Evolutionary conservation across 2,113 vertebrate genomes (phyloP).

Genomic region (Procavia capensis): DNA sequence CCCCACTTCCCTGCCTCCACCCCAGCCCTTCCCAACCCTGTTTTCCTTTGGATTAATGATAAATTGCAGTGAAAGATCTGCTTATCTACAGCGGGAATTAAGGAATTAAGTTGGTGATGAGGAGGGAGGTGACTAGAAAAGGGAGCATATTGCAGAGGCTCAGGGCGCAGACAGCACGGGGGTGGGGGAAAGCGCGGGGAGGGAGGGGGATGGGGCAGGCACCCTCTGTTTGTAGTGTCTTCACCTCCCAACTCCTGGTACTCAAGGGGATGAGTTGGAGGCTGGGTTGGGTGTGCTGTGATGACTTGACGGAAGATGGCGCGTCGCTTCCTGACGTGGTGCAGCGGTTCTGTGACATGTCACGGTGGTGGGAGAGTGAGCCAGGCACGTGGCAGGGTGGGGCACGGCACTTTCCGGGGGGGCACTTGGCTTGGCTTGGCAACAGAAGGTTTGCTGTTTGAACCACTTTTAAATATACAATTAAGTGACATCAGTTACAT

Average conservation of each 20-base stretch:
- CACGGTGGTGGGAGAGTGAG: neutral
- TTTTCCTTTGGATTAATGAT: constrained; percentile 67
- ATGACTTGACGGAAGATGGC: neutral
- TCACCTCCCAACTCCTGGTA: neutral
- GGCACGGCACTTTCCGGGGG: fast-evolving
- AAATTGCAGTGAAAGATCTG: constrained; percentile 58
- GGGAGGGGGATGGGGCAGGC: neutral
- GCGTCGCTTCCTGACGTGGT: neutral
- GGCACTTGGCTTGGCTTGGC: no score
- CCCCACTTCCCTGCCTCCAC: neutral
- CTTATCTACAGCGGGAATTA: constrained; percentile 72
- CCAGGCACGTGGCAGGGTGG: neutral
- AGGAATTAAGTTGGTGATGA: constrained; percentile 63
- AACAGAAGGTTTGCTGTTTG: neutral
- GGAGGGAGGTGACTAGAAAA: neutral
- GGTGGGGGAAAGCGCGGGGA: neutral
- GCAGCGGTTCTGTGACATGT: neutral
- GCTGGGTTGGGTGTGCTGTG: neutral
- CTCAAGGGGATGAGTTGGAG: neutral
- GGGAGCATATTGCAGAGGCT: neutral
- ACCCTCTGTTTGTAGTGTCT: neutral
- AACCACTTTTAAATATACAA: neutral
- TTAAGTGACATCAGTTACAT: neutral
- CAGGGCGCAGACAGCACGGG: neutral
- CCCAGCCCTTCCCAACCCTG: constrained; percentile 43